These are phyloP conservation scores for Dasyornis broadbenti DNA, from an alignment of 2,113 vertebrate species.

Conservation along the genomic window DNA sequence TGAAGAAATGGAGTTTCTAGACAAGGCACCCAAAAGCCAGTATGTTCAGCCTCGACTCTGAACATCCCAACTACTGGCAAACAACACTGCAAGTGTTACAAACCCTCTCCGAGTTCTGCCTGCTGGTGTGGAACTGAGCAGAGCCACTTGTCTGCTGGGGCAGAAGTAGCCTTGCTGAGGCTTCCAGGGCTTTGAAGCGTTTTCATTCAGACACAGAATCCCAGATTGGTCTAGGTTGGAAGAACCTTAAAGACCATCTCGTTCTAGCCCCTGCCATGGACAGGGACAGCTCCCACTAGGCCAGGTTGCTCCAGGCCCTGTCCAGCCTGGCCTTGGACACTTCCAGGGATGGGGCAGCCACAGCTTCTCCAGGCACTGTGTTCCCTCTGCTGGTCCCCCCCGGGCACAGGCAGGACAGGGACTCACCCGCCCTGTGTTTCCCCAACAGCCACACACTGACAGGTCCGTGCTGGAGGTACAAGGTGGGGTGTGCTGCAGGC, in stretches of 20 bases:
- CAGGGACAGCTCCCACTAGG: background rate
- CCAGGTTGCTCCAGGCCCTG: background rate
- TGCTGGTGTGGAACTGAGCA: background rate
- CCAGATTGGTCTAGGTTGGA: background rate
- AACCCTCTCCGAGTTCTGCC: background rate
- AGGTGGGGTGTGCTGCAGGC: background rate
- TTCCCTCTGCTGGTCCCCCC: fast-evolving
- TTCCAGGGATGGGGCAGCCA: background rate
- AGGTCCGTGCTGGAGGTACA: fast-evolving
- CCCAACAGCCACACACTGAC: fast-evolving
- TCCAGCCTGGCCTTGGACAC: background rate
- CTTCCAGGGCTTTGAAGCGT: background rate
- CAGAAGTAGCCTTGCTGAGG: background rate
- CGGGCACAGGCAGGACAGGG: fast-evolving
- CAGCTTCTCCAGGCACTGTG: background rate
- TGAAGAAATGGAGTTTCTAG: background rate
- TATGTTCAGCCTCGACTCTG: background rate
- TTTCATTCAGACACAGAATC: background rate
- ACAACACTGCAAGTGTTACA: background rate
- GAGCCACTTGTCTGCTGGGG: background rate
- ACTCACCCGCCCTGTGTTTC: fast-evolving
- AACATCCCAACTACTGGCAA: background rate
- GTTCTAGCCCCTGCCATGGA: fast-evolving
- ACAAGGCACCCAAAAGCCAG: background rate
- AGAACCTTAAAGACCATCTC: background rate